Conservation (phyloP, 2,113 vertebrate genomes). For the Caranx ignobilis region DNA sequence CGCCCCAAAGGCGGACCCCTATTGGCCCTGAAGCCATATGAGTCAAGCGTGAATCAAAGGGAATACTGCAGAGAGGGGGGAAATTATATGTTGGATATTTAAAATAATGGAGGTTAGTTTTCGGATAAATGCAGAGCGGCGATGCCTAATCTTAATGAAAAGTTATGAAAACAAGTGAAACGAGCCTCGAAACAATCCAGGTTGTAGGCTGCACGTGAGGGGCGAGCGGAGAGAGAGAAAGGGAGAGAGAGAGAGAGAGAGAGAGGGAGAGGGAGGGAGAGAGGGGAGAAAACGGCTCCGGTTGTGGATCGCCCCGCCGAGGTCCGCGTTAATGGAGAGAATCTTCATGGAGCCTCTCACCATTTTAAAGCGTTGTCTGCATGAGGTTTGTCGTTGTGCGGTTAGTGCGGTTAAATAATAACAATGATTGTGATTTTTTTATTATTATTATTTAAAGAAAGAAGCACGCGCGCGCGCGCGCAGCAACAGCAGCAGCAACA, state of each 20-base stretch:
- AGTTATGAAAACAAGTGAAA: conserved; percentile 64
- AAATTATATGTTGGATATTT: conserved; percentile 83
- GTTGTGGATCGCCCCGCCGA: conserved; percentile 55
- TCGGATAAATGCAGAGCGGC: conserved; percentile 65
- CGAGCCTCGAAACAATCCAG: conserved; percentile 45
- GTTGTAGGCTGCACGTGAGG: conserved; percentile 37
- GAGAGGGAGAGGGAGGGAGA: no score
- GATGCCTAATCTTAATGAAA: conserved; percentile 47
- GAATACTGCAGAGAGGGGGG: conserved; percentile 83
- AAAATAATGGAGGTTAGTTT: conserved; percentile 82
- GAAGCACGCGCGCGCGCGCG: neutral
- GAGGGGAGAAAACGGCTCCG: conserved; percentile 9
- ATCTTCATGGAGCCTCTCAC: conserved; percentile 61
- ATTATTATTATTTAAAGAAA: neutral
- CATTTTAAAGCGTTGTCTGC: conserved; percentile 66
- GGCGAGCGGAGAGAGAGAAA: conserved; percentile 5
- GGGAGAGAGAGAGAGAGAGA: no score
- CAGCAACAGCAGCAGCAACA: no score
- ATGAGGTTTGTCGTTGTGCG: conserved; percentile 72
- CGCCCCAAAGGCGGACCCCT: conserved; percentile 88
- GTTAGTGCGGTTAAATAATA: conserved; percentile 31
- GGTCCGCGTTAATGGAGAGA: conserved; percentile 62
- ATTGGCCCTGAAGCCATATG: conserved; percentile 88
- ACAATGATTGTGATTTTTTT: neutral
- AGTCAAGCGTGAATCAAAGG: conserved; percentile 92